Conservation (phyloP, 2,888 invertebrate genomes). For the Stenodera caucasica region DNA sequence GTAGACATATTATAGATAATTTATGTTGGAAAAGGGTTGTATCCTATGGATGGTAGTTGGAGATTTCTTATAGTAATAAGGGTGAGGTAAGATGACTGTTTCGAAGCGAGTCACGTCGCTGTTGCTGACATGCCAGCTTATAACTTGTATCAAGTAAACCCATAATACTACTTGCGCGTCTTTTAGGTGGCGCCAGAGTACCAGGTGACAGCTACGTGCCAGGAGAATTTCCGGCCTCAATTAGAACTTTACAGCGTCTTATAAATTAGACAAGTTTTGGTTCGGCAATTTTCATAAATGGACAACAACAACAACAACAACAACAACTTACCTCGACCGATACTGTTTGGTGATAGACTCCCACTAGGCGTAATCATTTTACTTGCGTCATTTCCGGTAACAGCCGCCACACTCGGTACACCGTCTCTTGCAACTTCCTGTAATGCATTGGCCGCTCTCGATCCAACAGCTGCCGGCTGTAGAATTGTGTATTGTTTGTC, state of each 20-base stretch:
- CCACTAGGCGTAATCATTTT: slow-evolving; percentile 50
- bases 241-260: slow-evolving; percentile 41
- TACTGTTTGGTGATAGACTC: slow-evolving; percentile 74
- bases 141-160: slow-evolving; percentile 54
- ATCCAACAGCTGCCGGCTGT: slow-evolving; percentile 80
- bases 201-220: slow-evolving; percentile 52
- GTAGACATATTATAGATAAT: slow-evolving; percentile 13
- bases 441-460: slow-evolving; percentile 78
- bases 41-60: slow-evolving; percentile 27
- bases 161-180: slow-evolving; percentile 45
- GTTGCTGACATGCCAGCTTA: slow-evolving; percentile 51
- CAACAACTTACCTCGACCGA: slow-evolving; percentile 70
- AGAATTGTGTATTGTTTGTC: slow-evolving; percentile 83
- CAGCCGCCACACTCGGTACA: slow-evolving; percentile 61
- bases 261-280: slow-evolving; percentile 18
- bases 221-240: slow-evolving; percentile 42
- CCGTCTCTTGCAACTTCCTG: slow-evolving; percentile 72
- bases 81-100: slow-evolving; percentile 45
- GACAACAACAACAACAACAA: slow-evolving; percentile 7
- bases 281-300: slow-evolving; percentile 1
- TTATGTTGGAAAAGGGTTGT: slow-evolving; percentile 45
- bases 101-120: slow-evolving; percentile 50
- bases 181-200: slow-evolving; percentile 46
- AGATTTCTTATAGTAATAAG: slow-evolving; percentile 14
- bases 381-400: slow-evolving; percentile 50